These are phyloP conservation scores for Sandelia bainsii DNA, from an alignment of 2,797 vertebrate species.

Conservation along the genomic window DNA sequence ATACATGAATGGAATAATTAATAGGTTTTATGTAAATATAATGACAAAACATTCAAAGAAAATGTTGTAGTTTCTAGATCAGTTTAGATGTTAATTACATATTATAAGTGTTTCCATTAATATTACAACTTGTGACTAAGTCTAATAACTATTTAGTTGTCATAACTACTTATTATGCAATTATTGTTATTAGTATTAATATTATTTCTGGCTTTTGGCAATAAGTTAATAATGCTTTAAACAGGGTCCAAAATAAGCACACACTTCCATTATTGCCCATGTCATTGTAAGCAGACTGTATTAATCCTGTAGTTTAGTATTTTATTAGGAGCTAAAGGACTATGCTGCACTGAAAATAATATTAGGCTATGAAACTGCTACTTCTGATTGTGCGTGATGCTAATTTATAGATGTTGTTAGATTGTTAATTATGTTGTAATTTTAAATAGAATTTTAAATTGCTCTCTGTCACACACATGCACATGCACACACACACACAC, in stretches of 20 bases:
- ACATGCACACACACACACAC: constrained; percentile 4
- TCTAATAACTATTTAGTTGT: neutral
- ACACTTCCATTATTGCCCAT: constrained; percentile 2
- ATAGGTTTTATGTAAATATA: neutral
- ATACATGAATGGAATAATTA: neutral
- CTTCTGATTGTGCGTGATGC: neutral
- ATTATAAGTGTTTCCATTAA: constrained; percentile 5
- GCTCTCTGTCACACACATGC: neutral
- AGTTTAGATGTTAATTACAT: neutral
- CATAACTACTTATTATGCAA: neutral
- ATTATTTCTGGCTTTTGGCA: neutral
- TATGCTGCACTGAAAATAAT: neutral
- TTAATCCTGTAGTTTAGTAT: constrained; percentile 16
- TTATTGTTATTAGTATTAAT: neutral
- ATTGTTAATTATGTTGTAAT: constrained; percentile 3
- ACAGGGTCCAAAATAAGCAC: constrained; percentile 21
- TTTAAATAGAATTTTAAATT: constrained; percentile 12
- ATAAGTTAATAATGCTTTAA: neutral
- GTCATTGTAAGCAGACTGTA: constrained; percentile 12
- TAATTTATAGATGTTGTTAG: neutral
- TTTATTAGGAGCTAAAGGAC: constrained; percentile 27
- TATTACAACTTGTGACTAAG: neutral
- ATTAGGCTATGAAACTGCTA: neutral
- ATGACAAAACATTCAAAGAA: neutral
- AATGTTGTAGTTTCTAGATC: neutral